Evolutionary conservation across 2,113 vertebrate species (phyloP).

Genomic region (Tauraco erythrolophus): DNA sequence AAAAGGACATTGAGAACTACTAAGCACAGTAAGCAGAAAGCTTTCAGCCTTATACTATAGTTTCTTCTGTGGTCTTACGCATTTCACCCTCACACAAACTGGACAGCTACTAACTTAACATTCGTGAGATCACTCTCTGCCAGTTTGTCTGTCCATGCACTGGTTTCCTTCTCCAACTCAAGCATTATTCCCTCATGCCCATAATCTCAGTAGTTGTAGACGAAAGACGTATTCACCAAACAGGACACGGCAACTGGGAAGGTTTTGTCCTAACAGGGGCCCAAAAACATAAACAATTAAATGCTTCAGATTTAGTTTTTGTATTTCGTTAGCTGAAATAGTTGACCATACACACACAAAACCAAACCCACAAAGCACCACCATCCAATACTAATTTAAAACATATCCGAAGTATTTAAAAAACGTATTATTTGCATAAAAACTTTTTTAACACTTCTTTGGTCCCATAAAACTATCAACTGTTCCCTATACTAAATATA

Average conservation of each 20-base stretch:
- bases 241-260: neutral
- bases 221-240: neutral
- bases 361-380: neutral
- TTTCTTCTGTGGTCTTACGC: neutral
- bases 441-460: neutral
- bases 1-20: neutral
- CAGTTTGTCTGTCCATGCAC: neutral
- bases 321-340: neutral
- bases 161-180: neutral
- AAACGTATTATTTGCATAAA: neutral
- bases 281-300: neutral
- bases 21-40: neutral
- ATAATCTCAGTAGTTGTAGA: neutral
- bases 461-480: neutral
- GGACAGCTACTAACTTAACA: neutral
- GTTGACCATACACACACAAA: neutral
- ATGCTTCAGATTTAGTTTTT: neutral
- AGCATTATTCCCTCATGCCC: neutral
- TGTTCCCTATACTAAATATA: neutral
- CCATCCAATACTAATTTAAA: neutral
- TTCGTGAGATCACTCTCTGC: neutral
- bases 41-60: neutral
- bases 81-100: neutral
- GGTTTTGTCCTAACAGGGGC: neutral
- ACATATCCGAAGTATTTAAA: neutral